Conservation (phyloP, 2,888 invertebrate genomes). For the Elmis aenea region DNA sequence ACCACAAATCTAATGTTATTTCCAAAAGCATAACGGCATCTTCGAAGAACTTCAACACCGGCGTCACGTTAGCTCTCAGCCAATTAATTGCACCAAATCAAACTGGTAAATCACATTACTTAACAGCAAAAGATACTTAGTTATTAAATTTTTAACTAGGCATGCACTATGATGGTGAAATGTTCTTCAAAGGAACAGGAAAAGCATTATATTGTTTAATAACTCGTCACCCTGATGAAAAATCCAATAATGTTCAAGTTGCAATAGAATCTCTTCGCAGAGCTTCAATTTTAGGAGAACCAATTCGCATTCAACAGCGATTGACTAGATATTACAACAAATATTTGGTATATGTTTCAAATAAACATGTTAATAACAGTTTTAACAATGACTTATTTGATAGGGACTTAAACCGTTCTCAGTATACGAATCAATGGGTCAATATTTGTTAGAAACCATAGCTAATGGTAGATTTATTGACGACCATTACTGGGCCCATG, state of each 20-base stretch:
- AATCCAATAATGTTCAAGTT: constrained; percentile 58
- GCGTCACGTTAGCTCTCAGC: constrained; percentile 40
- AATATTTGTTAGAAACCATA: constrained; percentile 59
- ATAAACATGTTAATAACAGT: constrained; percentile 3
- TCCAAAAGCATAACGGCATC: constrained; percentile 37
- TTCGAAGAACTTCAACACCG: constrained; percentile 39
- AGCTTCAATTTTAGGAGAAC: constrained; percentile 60
- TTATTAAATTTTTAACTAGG: constrained; percentile 24
- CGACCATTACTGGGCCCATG: constrained; percentile 68
- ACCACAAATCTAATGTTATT: constrained; percentile 36
- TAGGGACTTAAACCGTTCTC: constrained; percentile 73
- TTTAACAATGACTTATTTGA: constrained; percentile 1
- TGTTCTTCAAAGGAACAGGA: constrained; percentile 63
- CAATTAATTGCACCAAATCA: constrained; percentile 42
- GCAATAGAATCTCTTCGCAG: constrained; percentile 62
- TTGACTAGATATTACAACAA: constrained; percentile 66
- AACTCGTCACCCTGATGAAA: constrained; percentile 53
- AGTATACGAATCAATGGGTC: constrained; percentile 64
- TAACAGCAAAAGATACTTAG: neutral
- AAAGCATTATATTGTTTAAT: constrained; percentile 63
- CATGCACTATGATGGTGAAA: constrained; percentile 59
- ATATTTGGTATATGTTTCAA: constrained; percentile 51
- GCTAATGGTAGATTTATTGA: constrained; percentile 61
- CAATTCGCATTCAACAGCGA: constrained; percentile 59
- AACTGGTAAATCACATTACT: too few relatives aligned